Conservation (phyloP, 2,113 vertebrate genomes). For the Peromyscus leucopus region DNA sequence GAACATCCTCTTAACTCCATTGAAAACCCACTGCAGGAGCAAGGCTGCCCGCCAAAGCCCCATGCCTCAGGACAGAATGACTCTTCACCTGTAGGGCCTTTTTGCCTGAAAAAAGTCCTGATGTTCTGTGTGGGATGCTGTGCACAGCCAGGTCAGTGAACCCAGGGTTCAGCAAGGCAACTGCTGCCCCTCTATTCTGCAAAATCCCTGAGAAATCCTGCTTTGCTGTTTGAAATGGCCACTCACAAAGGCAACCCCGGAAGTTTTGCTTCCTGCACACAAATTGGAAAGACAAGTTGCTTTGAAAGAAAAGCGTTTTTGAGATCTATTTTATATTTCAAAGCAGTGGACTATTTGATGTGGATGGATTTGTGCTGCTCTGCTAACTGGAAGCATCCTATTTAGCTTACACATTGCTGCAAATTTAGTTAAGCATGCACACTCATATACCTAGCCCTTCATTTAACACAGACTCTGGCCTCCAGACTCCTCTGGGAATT, state of each 20-base stretch:
- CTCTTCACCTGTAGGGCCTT: background rate
- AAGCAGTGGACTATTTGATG: background rate
- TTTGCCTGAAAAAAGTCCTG: background rate
- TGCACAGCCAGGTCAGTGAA: background rate
- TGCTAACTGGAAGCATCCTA: background rate
- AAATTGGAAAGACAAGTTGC: constrained; percentile 14
- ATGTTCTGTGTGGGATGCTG: background rate
- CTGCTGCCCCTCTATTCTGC: background rate
- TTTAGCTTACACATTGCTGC: background rate
- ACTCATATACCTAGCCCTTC: background rate
- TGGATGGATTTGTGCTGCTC: background rate
- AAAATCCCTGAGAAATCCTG: background rate
- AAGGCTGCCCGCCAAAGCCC: constrained; percentile 10
- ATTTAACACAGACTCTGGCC: background rate
- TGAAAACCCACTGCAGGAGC: background rate
- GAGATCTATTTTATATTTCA: constrained; percentile 36
- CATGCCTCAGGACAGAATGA: background rate
- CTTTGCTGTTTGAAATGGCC: constrained; percentile 5
- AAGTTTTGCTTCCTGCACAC: constrained; percentile 8
- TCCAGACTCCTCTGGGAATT: background rate
- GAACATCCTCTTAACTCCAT: background rate
- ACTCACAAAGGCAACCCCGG: background rate
- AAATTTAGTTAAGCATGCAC: background rate
- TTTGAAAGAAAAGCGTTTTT: constrained; percentile 22
- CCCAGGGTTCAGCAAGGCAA: background rate